Evolutionary conservation across 2,113 vertebrate genomes (phyloP), one percentile per base, ranked within the genome.

Genomic region (Alethe diademata): DNA sequence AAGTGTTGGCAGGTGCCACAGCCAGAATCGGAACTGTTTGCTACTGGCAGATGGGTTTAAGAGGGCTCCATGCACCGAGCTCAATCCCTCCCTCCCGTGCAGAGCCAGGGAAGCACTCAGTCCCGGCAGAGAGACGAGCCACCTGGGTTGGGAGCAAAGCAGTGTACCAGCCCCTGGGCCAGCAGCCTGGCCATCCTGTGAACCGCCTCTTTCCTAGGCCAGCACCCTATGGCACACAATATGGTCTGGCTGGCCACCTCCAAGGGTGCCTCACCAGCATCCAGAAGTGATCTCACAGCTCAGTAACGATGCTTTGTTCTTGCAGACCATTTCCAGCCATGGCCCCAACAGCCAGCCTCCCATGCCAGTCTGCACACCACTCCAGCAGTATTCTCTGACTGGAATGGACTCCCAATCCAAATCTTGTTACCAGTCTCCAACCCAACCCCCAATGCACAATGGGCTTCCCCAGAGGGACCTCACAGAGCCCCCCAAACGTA

Each of bases 291-390:
- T 54, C 58, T 81, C 60, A 31, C 24, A 83, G 56, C 82, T n/a
- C 48, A 92, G 73, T 88, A 95, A 93, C 31, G 6, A 86, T 57
- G 94, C 96, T 96, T 96, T 95, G 94, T 96, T 96, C 90, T 81
- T 74, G 45, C 78, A 92, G 54, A 66, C 26, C 78, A 73, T 71
- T 80, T 54, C 75, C 12, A 4, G 40, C 36, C 71, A 51, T 9
- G 1, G 64, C 9, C 43, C 85, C 57, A 6, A 38, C 36, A 47
- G 60, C 57, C 29, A 35, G n/a, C 23, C 24, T 40, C 48, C 36
- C n/a, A 3, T 10, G 23, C 33, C 75, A 31, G 45, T 54, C 33
- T 42, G 50, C 56, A 35, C 60, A 26, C 5, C 48, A 31, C 36
- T 28, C 45, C 66, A 29, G 33, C 0, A 10, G 7, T 3, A 18